Evolutionary conservation across 2,888 invertebrate genomes (phyloP).

Genomic region (Seira sanloemensis): DNA sequence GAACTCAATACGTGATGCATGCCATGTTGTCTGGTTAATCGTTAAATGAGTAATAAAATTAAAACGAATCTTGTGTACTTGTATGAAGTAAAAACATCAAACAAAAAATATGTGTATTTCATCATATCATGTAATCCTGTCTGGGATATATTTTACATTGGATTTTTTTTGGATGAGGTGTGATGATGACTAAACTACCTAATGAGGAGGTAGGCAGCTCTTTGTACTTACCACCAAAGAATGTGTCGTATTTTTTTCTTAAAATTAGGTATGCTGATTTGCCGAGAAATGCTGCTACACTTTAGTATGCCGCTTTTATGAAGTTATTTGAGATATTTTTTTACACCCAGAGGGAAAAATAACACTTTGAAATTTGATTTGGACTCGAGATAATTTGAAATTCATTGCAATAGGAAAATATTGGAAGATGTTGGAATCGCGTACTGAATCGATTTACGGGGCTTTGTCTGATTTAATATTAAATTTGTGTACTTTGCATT

Average conservation of each 20-base stretch:
- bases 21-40: slow-evolving; percentile 23
- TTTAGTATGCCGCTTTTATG: too few relatives aligned
- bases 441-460: too few relatives aligned
- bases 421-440: too few relatives aligned
- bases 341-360: too few relatives aligned
- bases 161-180: background rate
- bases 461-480: too few relatives aligned
- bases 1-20: background rate
- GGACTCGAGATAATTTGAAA: too few relatives aligned
- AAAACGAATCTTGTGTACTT: slow-evolving; percentile 48
- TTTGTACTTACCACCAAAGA: background rate
- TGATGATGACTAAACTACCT: background rate
- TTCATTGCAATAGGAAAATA: too few relatives aligned
- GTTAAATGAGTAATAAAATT: slow-evolving; percentile 54
- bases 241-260: background rate
- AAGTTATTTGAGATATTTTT: too few relatives aligned
- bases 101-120: background rate
- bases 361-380: too few relatives aligned
- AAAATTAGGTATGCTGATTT: background rate
- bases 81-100: background rate
- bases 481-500: too few relatives aligned
- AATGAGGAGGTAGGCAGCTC: background rate
- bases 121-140: background rate
- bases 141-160: background rate
- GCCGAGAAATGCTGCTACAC: too few relatives aligned